phyloP scores from a whole-genome alignment of 1,140 invertebrate genomes.

The Acromyrmex echinatior region DNA sequence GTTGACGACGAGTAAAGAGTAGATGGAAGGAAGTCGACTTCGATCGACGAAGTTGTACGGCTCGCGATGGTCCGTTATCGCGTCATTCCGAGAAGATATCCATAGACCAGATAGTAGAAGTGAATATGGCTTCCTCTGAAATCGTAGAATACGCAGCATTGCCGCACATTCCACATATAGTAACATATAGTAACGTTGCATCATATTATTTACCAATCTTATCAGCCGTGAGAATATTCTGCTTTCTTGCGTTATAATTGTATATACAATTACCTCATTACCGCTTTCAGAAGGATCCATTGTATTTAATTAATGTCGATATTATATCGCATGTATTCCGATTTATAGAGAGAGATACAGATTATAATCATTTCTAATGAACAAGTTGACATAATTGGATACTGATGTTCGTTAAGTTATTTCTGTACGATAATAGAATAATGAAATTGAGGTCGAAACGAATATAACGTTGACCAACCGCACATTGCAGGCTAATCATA shows the following conservation, averaged over 20 bases:
- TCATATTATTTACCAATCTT: constrained; percentile 27
- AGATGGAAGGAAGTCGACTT: constrained; percentile 47
- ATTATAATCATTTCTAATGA: not conserved
- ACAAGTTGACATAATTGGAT: constrained; percentile 27
- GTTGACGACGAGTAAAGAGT: constrained; percentile 64
- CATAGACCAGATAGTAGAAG: constrained; percentile 32
- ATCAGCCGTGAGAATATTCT: not conserved
- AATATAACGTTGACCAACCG: not conserved
- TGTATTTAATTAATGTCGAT: not conserved
- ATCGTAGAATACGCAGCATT: constrained; percentile 4
- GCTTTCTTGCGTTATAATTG: not conserved
- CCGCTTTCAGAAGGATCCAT: not conserved
- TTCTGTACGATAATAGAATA: constrained; percentile 2
- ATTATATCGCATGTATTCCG: not conserved
- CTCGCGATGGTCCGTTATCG: constrained; percentile 61
- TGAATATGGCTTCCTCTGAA: constrained; percentile 54
- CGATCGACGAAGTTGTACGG: constrained; percentile 61
- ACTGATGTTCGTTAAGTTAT: constrained; percentile 21
- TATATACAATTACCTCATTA: constrained; percentile 12
- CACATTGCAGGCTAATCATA: not conserved
- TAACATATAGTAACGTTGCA: not conserved
- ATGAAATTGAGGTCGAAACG: constrained; percentile 2
- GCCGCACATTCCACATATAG: not conserved
- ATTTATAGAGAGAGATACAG: not conserved
- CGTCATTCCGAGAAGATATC: constrained; percentile 61